Evolutionary conservation across 2,113 vertebrate species (phyloP), one percentile per base, ranked within the genome.

Genomic region (Nesoenas mayeri): DNA sequence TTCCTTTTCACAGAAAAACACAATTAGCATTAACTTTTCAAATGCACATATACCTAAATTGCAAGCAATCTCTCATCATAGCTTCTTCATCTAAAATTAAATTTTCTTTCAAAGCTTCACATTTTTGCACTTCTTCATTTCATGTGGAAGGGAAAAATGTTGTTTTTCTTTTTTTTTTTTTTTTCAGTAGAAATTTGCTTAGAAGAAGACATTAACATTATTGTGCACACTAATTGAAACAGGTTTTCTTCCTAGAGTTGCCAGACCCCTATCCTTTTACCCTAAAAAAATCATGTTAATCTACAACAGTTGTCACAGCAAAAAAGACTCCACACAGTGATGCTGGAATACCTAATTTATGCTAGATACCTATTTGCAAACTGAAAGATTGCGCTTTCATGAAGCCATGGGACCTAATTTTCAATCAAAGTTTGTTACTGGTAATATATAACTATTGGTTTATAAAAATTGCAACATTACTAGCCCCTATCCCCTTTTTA

Each of bases 401-500:
- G 42, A 36, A 82, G 18, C 8, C 22, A 57, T 11, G 9, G 1
- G n/a, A 57, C 17, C 2, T 40, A 44, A 31, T 42, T 96, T 65
- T 66, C 26, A 53, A 70, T 50, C 12, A 57, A 48, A 42, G 3
- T 36, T 74, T 44, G 20, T 58, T 66, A 48, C 18, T 71, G 3
- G 0, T 6, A 69, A 36, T 18, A 56, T 5, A n/a, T 10, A 36
- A 47, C 42, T 62, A 69, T 3, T 34, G 5, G 3, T 64, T 81
- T 79, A 62, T 65, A 5, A 73, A 80, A 72, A n/a, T 6, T 51
- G 5, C 15, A 65, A 6, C 0, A 2, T 1, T 56, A 31, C 70
- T 82, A 51, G 0, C 6, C 12, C 5, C 10, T 4, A 7, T 5
- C 0, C 0, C 3, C 21, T 54, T 78, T 32, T 34, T 26, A 51